Evolutionary conservation across 2,888 invertebrate species (phyloP), one percentile per base, ranked within the genome.

Genomic region (Euplagia quadripunctaria): DNA sequence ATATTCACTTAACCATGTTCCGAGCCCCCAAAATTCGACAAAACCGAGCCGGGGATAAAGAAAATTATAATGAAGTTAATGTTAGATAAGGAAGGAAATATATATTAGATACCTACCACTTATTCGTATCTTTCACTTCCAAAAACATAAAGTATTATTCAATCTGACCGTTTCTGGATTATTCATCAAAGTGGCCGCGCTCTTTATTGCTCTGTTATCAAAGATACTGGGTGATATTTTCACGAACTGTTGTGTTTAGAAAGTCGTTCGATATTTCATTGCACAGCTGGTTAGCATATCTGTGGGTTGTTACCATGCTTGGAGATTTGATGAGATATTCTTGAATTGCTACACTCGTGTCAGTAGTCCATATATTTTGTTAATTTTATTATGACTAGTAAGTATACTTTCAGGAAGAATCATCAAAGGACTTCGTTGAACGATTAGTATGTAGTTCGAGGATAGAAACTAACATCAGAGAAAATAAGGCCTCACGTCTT

Each of bases 201-300:
- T 52, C 79, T 76, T 81, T 79, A 83, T 73, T 68, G 76, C 73
- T n/a, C 31, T 68, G 74, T 72, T 76, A 75, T 76, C 75, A 71
- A 41, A 79, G 79, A 81, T 77, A 66, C 72, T 66, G 65, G 68
- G 55, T 63, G 79, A 81, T 77, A 76, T 83, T 82, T 83, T 78
- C 72, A 80, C 78, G 64, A 80, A 82, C 52, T 70, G 78, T 78
- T 79, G 78, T 79, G 77, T 83, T 86, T 85, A 84, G 87, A 87
- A 87, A 87, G 87, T 83, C 71, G 83, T 85, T 79, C 73, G 76
- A 79, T 82, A 79, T 69, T 72, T 76, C 69, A 64, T 78, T 74
- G 77, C 75, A 77, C 79, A 67, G 41, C 66, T 74, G 55, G 77
- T 79, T 76, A 61, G 71, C 74, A 76, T 81, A 78, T 77, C 67